Evolutionary conservation across 2,888 invertebrate species (phyloP).

Genomic region (Polia nebulosa): DNA sequence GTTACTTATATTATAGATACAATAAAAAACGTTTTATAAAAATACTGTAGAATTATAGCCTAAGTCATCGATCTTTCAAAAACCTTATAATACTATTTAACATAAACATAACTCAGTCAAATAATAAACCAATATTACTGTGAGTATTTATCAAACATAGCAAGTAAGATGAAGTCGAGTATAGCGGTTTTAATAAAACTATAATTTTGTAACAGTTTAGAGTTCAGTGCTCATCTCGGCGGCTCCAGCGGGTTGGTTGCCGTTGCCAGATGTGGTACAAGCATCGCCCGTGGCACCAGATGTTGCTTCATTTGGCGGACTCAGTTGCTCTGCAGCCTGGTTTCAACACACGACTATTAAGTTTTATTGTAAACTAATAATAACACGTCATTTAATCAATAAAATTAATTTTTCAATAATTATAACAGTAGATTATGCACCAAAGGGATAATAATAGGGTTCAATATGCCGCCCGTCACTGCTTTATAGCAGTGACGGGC

Average conservation of each 20-base stretch:
- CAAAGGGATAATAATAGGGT: no score
- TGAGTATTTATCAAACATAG: slow-evolving; percentile 54
- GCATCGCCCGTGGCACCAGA: slow-evolving; percentile 66
- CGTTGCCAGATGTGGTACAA: slow-evolving; percentile 73
- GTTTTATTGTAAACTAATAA: background rate
- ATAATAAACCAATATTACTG: slow-evolving; percentile 59
- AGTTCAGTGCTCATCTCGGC: slow-evolving; percentile 94
- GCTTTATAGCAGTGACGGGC: no score
- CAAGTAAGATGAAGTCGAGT: slow-evolving; percentile 21
- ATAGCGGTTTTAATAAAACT: slow-evolving; percentile 36
- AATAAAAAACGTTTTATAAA: slow-evolving; percentile 58
- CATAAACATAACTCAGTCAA: slow-evolving; percentile 58
- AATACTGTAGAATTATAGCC: slow-evolving; percentile 55
- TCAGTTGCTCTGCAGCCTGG: slow-evolving; percentile 90
- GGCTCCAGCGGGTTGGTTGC: slow-evolving; percentile 75
- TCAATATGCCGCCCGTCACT: no score
- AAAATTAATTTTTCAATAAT: background rate
- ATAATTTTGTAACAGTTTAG: slow-evolving; percentile 73
- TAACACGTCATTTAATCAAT: slow-evolving; percentile 1
- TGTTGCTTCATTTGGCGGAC: slow-evolving; percentile 69
- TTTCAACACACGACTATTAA: slow-evolving; percentile 41
- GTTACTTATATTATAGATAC: slow-evolving; percentile 33
- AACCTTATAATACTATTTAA: slow-evolving; percentile 47
- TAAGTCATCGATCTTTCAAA: slow-evolving; percentile 44
- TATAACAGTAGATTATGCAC: no score